Percentiles rank a stretch among this genome's conserved stretches.
These are phyloP conservation scores for Tachyglossus aculeatus DNA, from an alignment of 2,797 vertebrate genomes.

Conservation along the genomic window DNA sequence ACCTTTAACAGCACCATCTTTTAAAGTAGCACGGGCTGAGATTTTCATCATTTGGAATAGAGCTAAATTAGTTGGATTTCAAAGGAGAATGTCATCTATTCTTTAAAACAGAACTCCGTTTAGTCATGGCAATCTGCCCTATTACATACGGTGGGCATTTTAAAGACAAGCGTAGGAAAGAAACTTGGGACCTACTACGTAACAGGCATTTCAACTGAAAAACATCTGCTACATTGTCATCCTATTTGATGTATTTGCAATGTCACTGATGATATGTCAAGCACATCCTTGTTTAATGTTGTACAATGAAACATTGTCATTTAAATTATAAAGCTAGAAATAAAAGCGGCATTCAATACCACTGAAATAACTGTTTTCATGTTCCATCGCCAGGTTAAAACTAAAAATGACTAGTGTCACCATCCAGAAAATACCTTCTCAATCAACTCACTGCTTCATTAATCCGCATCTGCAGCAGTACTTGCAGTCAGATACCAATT, in stretches of 20 bases:
- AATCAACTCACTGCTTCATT: background rate
- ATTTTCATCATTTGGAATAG: too few species aligned
- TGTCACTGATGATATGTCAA: background rate
- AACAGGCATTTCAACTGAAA: background rate
- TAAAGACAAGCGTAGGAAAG: background rate
- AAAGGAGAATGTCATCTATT: too few species aligned
- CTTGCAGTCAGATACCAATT: background rate
- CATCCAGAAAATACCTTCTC: slow-evolving; percentile 6
- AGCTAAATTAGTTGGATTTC: too few species aligned
- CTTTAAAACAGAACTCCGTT: too few species aligned
- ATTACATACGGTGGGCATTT: too few species aligned
- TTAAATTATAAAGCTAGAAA: background rate
- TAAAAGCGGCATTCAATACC: background rate
- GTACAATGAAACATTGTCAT: background rate
- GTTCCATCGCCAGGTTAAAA: background rate
- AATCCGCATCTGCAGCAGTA: background rate
- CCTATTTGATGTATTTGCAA: background rate
- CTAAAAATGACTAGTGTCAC: background rate
- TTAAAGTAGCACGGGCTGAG: too few species aligned
- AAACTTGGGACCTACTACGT: background rate
- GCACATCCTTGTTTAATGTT: background rate
- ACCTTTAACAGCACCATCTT: too few species aligned
- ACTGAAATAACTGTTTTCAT: background rate
- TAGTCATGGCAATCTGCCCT: too few species aligned
- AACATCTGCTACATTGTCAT: background rate